These are phyloP conservation scores for Acrobasis suavella DNA, from an alignment of 2,888 invertebrate genomes.

Conservation along the genomic window DNA sequence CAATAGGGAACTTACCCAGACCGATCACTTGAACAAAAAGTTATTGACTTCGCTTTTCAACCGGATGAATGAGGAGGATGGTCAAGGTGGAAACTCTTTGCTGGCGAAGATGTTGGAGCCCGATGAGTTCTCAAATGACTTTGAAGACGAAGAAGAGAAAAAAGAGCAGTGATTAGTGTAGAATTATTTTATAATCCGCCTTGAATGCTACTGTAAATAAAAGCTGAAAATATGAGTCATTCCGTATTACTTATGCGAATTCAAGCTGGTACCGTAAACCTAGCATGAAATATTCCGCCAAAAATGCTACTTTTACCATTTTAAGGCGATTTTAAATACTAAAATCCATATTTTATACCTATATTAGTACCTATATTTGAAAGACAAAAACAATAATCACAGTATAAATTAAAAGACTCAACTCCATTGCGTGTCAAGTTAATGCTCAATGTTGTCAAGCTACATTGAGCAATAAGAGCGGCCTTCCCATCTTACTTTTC, in stretches of 20 bases:
- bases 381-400: too few relatives aligned
- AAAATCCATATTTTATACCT: too few relatives aligned
- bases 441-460: too few relatives aligned
- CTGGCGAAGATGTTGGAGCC: constrained; percentile 60
- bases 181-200: not conserved
- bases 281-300: too few relatives aligned
- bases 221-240: not conserved
- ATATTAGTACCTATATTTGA: too few relatives aligned
- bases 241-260: not conserved
- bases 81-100: constrained; percentile 56
- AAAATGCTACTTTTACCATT: too few relatives aligned
- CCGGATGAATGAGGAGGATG: constrained; percentile 70
- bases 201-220: not conserved
- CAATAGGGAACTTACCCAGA: constrained; percentile 81
- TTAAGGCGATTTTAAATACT: too few relatives aligned
- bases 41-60: constrained; percentile 84
- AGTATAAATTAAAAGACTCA: too few relatives aligned
- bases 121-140: constrained; percentile 42
- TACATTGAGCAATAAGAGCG: too few relatives aligned
- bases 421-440: too few relatives aligned
- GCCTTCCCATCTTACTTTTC: too few relatives aligned
- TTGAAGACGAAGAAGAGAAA: constrained; percentile 57
- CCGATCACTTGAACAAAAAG: constrained; percentile 86
- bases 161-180: constrained; percentile 37
- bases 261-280: too few relatives aligned